Conservation (phyloP, 2,797 vertebrate genomes). For the Pseudopleuronectes americanus region DNA sequence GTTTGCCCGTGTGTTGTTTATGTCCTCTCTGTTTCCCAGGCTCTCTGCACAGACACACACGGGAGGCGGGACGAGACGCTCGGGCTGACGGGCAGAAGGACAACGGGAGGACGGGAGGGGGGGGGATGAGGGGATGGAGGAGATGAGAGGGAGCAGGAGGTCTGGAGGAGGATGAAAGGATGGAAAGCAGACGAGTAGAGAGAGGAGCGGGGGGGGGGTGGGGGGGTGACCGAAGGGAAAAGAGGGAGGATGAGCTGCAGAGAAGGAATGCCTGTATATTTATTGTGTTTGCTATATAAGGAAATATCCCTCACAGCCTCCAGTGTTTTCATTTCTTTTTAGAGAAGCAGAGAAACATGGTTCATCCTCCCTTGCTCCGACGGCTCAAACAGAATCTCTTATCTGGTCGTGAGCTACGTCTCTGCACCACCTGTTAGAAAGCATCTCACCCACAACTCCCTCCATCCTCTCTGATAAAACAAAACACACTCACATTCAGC, state of each 20-base stretch:
- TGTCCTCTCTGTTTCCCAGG: conserved; percentile 72
- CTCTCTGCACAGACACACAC: conserved; percentile 22
- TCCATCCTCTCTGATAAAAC: neutral
- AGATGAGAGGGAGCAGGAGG: neutral
- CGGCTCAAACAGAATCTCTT: conserved; percentile 15
- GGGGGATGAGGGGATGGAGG: conserved; percentile 2
- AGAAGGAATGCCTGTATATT: conserved; percentile 63
- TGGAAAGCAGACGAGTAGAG: conserved; percentile 14
- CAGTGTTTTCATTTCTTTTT: conserved; percentile 46
- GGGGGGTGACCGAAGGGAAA: neutral
- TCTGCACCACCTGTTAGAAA: conserved; percentile 45
- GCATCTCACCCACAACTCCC: conserved; percentile 13
- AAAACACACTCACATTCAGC: conserved; percentile 1
- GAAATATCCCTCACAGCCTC: conserved; percentile 36
- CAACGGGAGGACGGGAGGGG: conserved; percentile 21
- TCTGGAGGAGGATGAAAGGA: neutral
- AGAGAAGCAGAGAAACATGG: conserved; percentile 28
- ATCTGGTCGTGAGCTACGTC: conserved; percentile 11
- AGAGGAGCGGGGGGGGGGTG: neutral
- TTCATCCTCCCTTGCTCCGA: conserved; percentile 13
- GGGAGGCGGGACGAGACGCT: conserved; percentile 11
- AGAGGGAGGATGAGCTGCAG: conserved; percentile 19
- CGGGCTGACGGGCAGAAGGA: conserved; percentile 38
- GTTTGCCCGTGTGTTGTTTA: conserved; percentile 75
- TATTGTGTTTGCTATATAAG: conserved; percentile 68